Base-by-base conservation (phyloP, 2,888 invertebrate genomes). In the Diadegma fenestrale region DNA sequence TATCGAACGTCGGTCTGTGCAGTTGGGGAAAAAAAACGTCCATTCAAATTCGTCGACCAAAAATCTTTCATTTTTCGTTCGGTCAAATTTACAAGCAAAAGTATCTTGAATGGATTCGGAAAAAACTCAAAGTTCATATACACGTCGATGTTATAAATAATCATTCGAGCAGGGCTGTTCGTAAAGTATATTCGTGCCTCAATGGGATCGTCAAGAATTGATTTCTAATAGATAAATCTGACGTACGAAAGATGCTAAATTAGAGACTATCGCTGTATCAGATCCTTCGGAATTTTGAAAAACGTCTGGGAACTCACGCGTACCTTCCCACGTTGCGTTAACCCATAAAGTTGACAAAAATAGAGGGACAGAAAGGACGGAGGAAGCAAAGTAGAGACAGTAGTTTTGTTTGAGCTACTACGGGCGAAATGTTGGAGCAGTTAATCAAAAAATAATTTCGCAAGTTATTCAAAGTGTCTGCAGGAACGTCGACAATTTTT, bases 201-300 rank as follows among this genome's bases (percentile, higher is more conserved):
- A 33, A 69, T 68, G 54, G 48, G 71, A 64, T 58, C 71, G 30
- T 66, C 61, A 73, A 76, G 64, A 69, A 77, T 51, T 78, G 79
- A 83, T 85, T 72, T 76, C 69, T 76, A 75, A 87, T 82, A 77
- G 54, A 82, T 76, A 80, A 75, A 51, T 19, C 69, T 45, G 45
- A 68, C 66, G 54, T 22, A 43, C 41, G 48, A 26, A 51, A 22
- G 69, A 80, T 48, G 54, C 19, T 68, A 66, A 84, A 80, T 64
- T 58, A 54, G 64, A 80, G 75, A 80, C 45, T 22, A 84, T 80
- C 80, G 76, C 6, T 54, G 33, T 69, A 54, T 69, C 66, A 58
- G 75, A 54, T 76, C 58, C 45, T 73, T 64, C 41, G 68, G 22
- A 68, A 82, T 73, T 43, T 58, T 76, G 63, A 63, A 58, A 75